phyloP scores from a whole-genome alignment of 2,797 vertebrate genomes.

The Stomatorhinus walkeri region DNA sequence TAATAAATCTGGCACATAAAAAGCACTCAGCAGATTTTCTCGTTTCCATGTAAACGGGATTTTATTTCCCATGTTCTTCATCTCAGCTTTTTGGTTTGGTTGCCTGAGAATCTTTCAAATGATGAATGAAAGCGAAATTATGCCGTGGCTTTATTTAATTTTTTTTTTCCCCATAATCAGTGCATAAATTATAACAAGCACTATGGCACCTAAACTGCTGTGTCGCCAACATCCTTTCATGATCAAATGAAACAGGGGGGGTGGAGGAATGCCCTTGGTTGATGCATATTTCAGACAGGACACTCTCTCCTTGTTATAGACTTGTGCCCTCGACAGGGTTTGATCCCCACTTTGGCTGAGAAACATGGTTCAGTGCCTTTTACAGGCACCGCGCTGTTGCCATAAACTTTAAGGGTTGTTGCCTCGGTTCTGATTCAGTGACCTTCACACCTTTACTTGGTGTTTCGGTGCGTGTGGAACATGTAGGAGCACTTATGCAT shows the following conservation, averaged over 20 bases:
- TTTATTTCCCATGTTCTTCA: not conserved
- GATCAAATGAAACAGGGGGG: not conserved
- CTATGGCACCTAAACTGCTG: not conserved
- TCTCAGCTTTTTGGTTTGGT: not conserved
- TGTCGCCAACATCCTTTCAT: not conserved
- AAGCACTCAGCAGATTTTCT: not conserved
- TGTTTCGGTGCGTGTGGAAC: slow-evolving; percentile 11
- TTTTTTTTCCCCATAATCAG: not conserved
- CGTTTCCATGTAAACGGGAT: not conserved
- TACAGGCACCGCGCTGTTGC: not conserved
- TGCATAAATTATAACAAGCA: not conserved
- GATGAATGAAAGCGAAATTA: not conserved
- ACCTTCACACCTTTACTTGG: slow-evolving; percentile 22
- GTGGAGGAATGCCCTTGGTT: too few relatives aligned
- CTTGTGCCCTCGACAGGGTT: not conserved
- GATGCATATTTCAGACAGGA: not conserved
- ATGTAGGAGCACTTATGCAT: slow-evolving; percentile 8
- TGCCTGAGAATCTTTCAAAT: not conserved
- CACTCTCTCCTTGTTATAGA: slow-evolving; percentile 5
- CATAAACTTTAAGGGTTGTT: slow-evolving; percentile 18
- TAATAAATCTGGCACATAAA: not conserved
- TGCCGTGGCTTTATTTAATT: not conserved
- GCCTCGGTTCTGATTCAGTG: slow-evolving; percentile 13
- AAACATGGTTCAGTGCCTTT: slow-evolving; percentile 6
- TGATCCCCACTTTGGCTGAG: not conserved